phyloP scores from a whole-genome alignment of 2,888 invertebrate genomes.

The Tenodera sinensis region DNA sequence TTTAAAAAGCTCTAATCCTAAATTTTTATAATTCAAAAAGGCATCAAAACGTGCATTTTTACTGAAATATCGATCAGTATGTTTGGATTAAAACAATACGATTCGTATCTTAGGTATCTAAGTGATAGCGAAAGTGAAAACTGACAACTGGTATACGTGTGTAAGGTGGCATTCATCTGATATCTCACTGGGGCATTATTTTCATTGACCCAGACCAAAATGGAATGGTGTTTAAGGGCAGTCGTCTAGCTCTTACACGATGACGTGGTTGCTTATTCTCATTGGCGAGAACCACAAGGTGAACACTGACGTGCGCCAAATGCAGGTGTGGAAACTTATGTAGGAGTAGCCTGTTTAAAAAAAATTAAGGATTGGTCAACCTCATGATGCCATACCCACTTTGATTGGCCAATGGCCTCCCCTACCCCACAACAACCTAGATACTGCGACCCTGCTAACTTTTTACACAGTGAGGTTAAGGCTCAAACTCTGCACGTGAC shows the following conservation, averaged over 20 bases:
- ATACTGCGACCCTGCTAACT: background rate
- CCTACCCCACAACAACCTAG: background rate
- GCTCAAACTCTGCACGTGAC: background rate
- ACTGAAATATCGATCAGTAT: no score
- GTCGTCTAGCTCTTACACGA: background rate
- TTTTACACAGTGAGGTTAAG: background rate
- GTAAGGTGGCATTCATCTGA: background rate
- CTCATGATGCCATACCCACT: background rate
- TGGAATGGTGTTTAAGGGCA: background rate
- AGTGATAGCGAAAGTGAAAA: no score
- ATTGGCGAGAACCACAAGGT: background rate
- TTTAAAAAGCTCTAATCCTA: no score
- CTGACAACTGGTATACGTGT: background rate
- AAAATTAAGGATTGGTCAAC: background rate
- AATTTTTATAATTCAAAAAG: no score
- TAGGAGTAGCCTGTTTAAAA: background rate
- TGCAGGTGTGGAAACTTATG: background rate
- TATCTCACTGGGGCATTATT: background rate
- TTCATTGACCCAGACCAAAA: background rate
- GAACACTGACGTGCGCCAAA: background rate
- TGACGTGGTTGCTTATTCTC: background rate
- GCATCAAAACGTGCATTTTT: no score
- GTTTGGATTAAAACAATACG: no score
- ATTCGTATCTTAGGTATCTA: no score
- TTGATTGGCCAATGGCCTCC: background rate